Conservation (phyloP, 2,888 invertebrate species). For the Pollenia labialis region DNA sequence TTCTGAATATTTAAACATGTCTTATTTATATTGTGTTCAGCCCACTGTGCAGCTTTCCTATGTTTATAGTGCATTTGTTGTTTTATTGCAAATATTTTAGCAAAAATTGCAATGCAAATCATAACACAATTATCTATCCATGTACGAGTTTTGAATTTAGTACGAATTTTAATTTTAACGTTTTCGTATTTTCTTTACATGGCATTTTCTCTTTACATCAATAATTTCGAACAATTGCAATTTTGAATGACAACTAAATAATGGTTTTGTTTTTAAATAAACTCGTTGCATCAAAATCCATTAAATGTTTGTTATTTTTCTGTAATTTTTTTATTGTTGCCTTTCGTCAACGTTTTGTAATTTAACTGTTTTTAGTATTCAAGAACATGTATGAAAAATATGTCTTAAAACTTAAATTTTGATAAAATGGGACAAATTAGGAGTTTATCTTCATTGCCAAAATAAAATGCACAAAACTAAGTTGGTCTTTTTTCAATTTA, state of each 20-base stretch:
- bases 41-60: not conserved
- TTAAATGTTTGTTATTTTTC: not conserved
- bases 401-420: too few relatives aligned
- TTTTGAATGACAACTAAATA: slow-evolving; percentile 5
- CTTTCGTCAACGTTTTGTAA: too few relatives aligned
- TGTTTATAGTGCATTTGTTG: not conserved
- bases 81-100: slow-evolving; percentile 5
- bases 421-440: too few relatives aligned
- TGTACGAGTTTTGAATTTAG: not conserved
- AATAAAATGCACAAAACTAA: too few relatives aligned
- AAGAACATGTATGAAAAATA: too few relatives aligned
- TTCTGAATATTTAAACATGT: too few relatives aligned
- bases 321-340: not conserved
- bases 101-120: slow-evolving; percentile 35
- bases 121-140: slow-evolving; percentile 15
- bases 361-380: too few relatives aligned
- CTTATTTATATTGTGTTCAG: not conserved
- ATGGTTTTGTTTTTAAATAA: not conserved
- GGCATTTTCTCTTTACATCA: not conserved
- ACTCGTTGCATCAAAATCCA: not conserved
- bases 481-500: too few relatives aligned
- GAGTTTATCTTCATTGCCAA: too few relatives aligned
- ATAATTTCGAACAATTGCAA: slow-evolving; percentile 1
- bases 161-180: slow-evolving; percentile 1
- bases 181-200: not conserved